Base-by-base conservation (phyloP, 2,888 invertebrate species). In the Operophtera brumata region DNA sequence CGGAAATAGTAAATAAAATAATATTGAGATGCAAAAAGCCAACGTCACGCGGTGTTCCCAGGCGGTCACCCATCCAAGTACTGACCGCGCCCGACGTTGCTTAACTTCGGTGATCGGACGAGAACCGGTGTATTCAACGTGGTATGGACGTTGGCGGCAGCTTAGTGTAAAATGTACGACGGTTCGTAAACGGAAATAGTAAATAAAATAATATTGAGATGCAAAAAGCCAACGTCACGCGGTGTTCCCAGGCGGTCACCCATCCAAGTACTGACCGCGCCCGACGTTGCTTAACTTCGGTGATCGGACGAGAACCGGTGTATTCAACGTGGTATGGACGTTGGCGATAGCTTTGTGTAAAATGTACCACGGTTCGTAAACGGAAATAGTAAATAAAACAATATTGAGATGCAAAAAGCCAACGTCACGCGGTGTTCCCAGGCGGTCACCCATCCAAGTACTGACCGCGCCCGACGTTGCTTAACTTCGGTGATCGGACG, bases 401-500 rank as follows among this genome's bases (percentile, higher is more conserved):
- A n/a, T n/a, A 14, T 1, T 0, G 0, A 28, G 28, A n/a, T 40
- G 40, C 60, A 74, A 77, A 77, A 76, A 75, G 76, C 74, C 76
- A 78, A 78, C 75, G 64, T 65, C 74, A 77, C 75, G 76, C 65
- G 70, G 71, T 75, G 71, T 74, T 76, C 72, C 79, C 78, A 80
- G 75, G 82, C 83, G 81, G 85, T 85, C 84, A 84, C 84, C 62
- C 54, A 58, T 59, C 53, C 55, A 55, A 61, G 85, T 85, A 85
- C 85, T 85, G 80, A 84, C 78, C 78, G 73, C 82, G 84, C 82
- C 84, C 82, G 79, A 84, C 76, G 81, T 80, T 82, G 84, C 81
- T 83, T 85, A 83, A 82, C 82, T 84, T 81, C 82, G 81, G 84
- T 86, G 84, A 81, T 86, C 83, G 82, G 84, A 84, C 83, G 84